Conservation (phyloP, 2,888 invertebrate genomes). For the Drosophila histrio region DNA sequence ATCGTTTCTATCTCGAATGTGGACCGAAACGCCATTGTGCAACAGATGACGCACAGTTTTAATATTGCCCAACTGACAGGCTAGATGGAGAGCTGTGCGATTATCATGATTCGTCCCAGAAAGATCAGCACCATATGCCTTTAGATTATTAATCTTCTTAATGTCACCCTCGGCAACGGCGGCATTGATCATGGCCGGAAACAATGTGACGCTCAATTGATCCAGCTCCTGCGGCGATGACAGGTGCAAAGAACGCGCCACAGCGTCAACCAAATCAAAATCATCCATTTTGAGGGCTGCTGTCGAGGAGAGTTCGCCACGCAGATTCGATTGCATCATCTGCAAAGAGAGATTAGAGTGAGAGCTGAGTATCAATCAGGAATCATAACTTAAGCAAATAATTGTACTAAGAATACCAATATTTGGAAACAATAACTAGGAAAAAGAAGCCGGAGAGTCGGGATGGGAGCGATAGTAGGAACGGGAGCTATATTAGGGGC, state of each 20-base stretch:
- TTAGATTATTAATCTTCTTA: constrained; percentile 84
- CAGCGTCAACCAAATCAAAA: constrained; percentile 86
- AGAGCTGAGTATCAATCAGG: background rate
- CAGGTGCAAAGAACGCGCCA: constrained; percentile 86
- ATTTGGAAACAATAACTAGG: no score
- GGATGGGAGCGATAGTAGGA: no score
- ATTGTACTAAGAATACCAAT: no score
- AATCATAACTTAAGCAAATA: background rate
- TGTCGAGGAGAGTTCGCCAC: constrained; percentile 90
- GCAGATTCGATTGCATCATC: constrained; percentile 91
- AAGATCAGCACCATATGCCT: constrained; percentile 89
- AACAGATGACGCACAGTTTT: constrained; percentile 90
- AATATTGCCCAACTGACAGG: constrained; percentile 89
- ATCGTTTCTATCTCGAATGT: constrained; percentile 89
- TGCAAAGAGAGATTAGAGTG: constrained; percentile 72
- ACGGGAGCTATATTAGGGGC: no score
- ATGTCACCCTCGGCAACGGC: constrained; percentile 86
- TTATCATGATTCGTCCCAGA: constrained; percentile 90
- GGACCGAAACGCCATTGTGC: constrained; percentile 92
- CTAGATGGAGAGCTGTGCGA: constrained; percentile 92
- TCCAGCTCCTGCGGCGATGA: constrained; percentile 86
- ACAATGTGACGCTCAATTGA: constrained; percentile 87
- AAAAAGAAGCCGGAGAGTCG: no score
- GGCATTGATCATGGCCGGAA: constrained; percentile 89
- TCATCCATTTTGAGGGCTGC: constrained; percentile 82